Conservation (phyloP, 2,797 vertebrate genomes). For the Acipenser transmontanus region DNA sequence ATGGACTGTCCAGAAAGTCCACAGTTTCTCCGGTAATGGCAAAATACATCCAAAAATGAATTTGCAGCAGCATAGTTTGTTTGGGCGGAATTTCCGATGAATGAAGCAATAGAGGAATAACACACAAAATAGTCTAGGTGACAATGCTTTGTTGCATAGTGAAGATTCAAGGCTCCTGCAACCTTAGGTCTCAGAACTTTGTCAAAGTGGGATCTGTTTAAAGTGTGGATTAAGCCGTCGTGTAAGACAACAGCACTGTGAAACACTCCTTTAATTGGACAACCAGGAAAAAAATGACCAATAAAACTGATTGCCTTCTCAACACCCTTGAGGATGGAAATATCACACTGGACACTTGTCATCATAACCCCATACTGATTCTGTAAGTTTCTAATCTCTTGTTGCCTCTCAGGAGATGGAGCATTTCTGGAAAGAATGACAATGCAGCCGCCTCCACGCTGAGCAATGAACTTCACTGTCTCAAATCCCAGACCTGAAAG, state of each 20-base stretch:
- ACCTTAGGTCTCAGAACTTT: constrained; percentile 77
- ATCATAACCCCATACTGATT: constrained; percentile 44
- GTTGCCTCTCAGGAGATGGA: constrained; percentile 44
- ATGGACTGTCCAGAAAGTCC: constrained; percentile 75
- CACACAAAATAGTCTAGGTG: constrained; percentile 80
- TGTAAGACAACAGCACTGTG: constrained; percentile 77
- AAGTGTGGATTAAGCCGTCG: constrained; percentile 60
- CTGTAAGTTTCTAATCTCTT: constrained; percentile 54
- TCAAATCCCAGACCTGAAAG: constrained; percentile 78
- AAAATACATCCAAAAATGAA: constrained; percentile 76
- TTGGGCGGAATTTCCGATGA: constrained; percentile 71
- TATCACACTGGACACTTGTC: constrained; percentile 60
- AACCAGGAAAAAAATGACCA: constrained; percentile 44
- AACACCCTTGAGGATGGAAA: constrained; percentile 53
- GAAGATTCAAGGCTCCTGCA: constrained; percentile 73
- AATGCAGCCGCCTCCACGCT: constrained; percentile 63
- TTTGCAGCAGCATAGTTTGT: constrained; percentile 81
- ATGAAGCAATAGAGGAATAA: constrained; percentile 74
- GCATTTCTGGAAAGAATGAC: constrained; percentile 67
- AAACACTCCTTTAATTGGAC: constrained; percentile 72
- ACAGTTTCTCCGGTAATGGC: constrained; percentile 68
- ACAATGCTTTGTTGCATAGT: constrained; percentile 58
- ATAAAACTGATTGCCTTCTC: constrained; percentile 53
- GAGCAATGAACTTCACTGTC: constrained; percentile 72
- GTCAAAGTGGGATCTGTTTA: constrained; percentile 55